Base-by-base conservation (phyloP, 2,888 invertebrate species). In the Himalopsyche anomala region DNA sequence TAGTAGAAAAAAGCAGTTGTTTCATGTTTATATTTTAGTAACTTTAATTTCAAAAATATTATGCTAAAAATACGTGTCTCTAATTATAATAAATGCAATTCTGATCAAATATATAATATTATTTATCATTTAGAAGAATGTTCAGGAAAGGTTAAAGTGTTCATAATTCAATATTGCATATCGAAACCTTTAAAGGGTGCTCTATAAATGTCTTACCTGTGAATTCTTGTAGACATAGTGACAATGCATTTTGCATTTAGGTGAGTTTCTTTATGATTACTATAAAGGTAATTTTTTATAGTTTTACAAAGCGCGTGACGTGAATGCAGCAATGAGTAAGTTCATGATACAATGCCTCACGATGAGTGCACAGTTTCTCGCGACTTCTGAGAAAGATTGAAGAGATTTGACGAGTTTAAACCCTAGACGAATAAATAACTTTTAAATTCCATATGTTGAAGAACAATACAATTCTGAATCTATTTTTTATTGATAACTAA, bases 361-460 rank as follows among this genome's bases (percentile, higher is more conserved):
- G 62, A 19, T 62, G 19, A 62, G n/a, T 62, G 19, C 28, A 62
- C 62, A 62, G 8, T 62, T 62, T 62, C 62, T 62, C 19, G 62
- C 19, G 19, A 62, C 62, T 62, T 28, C 62, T 62, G 62, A 62
- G 62, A 62, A 62, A 62, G 19, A 62, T 62, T n/a, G 15, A 19
- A 4, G 62, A 62, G 62, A 62, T 62, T 62, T 4, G 4, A 11
- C n/a, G 55, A 55, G 55, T 1, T 55, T 55, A 11, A 55, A 5
- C 55, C 55, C 55, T 12, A 17, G n/a, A 17, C 11, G 55, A 55
- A 55, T 8, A 55, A 55, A 17, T 5, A 17, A 11, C 5, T 17
- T 11, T 55, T 55, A 1, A 55, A 28, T 28, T 28, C 28, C 2
- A 28, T 28, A 28, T 28, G 28, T 28, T 28, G 28, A 28, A 28